Evolutionary conservation across 2,888 invertebrate species (phyloP), one percentile per base, ranked within the genome.

Genomic region (Deilephila elpenor): DNA sequence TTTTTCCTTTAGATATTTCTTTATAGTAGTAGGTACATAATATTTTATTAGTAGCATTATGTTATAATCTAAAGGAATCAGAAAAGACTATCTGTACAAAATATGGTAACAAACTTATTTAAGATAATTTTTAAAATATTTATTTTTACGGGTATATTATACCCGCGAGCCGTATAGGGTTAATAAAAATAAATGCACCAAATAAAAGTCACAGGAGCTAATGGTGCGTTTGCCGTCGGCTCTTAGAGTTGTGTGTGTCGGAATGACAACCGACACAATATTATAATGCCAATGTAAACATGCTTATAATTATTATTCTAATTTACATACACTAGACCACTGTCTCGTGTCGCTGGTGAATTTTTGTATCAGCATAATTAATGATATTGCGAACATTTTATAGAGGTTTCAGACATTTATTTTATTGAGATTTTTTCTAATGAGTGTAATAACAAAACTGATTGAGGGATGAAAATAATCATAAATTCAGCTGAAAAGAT

Each of bases 251-350:
- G 44, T 67, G 67, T 51, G 44, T 20, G 17, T 67, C 44, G 8
- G 51, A 67, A 67, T 67, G 20, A 25, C 44, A 67, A 17, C 51
- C 14, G 25, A 25, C 51, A 64, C 17, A 44, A 37, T 44, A 44
- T 44, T 64, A 64, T 64, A 67, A 67, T 67, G 29, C 5, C 44
- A 25, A 51, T 67, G 67, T 67, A 67, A 67, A 67, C 67, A 67
- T 67, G 51, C 14, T 51, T 67, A 67, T 67, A 51, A 67, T 25
- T 51, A 44, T 14, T 51, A 25, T 25, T 44, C 67, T 25, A 67
- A 67, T 67, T 67, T 67, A 67, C 67, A 67, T 51, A 51, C 32
- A 37, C 25, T 67, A 29, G 5, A 4, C 20, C 19, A 11, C 20
- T 11, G 37, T n/a, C 37, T 44, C 64, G 20, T 67, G 67, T 67